Percentiles rank a stretch among this genome's conserved stretches.
Conservation (phyloP, 2,797 vertebrate species). For the Neomorphus geoffroyi region DNA sequence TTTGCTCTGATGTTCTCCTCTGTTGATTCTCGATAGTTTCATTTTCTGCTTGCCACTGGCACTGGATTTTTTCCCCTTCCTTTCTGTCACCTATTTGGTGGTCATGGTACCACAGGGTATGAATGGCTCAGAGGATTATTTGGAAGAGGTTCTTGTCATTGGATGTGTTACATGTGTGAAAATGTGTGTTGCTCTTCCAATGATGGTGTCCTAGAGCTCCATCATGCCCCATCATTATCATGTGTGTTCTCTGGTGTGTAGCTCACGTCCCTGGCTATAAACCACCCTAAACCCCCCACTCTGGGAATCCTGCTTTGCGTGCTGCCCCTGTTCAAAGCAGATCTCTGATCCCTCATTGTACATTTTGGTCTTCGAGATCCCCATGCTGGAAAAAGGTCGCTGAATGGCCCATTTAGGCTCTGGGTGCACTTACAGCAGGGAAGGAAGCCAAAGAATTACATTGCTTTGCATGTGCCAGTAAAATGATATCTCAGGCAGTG, state of each 20-base stretch:
- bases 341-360: not conserved
- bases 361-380: not conserved
- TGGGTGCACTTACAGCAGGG: not conserved
- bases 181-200: not conserved
- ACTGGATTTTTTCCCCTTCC: not conserved
- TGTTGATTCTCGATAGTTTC: not conserved
- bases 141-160: not conserved
- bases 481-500: not conserved
- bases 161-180: fast-evolving
- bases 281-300: not conserved
- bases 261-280: not conserved
- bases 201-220: not conserved
- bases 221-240: not conserved
- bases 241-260: not conserved
- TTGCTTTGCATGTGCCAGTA: not conserved
- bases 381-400: not conserved
- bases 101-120: not conserved
- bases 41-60: not conserved
- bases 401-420: not conserved
- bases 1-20: not conserved
- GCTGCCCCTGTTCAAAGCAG: not conserved
- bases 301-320: not conserved
- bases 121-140: not conserved
- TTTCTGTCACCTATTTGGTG: not conserved
- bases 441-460: not conserved